phyloP scores from a whole-genome alignment of 2,888 invertebrate species.

The Clitarchus hookeri region DNA sequence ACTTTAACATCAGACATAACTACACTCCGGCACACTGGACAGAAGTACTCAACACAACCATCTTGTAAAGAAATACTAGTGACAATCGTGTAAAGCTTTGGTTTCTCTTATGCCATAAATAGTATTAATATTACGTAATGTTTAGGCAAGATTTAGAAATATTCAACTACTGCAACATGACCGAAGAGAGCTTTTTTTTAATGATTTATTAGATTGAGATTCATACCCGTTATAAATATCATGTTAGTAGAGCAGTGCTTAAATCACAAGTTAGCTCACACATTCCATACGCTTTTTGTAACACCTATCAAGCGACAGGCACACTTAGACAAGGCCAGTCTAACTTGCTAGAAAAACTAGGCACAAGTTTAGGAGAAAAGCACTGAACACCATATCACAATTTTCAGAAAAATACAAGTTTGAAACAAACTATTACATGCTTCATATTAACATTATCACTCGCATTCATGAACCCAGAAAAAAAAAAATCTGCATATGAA shows the following conservation, averaged over 20 bases:
- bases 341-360: conserved; percentile 28
- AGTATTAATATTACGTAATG: not conserved
- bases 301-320: conserved; percentile 16
- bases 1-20: conserved; percentile 28
- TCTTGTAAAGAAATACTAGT: conserved; percentile 10
- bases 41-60: conserved; percentile 8
- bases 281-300: conserved; percentile 14
- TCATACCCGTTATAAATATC: conserved; percentile 39
- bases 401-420: not conserved
- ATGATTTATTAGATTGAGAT: conserved; percentile 36
- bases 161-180: conserved; percentile 18
- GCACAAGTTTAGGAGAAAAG: conserved; percentile 33
- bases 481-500: not conserved
- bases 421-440: not conserved
- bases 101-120: not conserved
- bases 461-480: not conserved
- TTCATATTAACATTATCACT: not conserved
- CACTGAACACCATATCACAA: conserved; percentile 25
- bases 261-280: conserved; percentile 28
- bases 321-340: conserved; percentile 35
- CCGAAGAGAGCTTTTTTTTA: conserved; percentile 29
- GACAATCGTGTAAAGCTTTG: conserved; percentile 9
- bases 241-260: conserved; percentile 15
- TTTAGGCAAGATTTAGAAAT: conserved; percentile 14
- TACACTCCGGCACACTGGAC: conserved; percentile 21